phyloP scores from a whole-genome alignment of 2,113 vertebrate species.

The Puffinus mauretanicus region DNA sequence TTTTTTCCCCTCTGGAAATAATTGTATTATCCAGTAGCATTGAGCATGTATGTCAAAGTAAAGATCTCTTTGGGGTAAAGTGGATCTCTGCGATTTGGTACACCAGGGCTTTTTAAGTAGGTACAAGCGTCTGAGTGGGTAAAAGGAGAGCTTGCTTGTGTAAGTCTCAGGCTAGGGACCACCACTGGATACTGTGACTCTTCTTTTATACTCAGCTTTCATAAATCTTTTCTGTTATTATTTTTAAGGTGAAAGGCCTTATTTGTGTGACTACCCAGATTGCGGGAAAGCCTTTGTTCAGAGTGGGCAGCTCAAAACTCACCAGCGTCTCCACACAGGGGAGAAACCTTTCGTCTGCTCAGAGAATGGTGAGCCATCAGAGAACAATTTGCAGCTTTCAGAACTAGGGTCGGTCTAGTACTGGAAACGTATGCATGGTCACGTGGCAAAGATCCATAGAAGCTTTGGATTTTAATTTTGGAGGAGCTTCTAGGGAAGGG shows the following conservation, averaged over 20 bases:
- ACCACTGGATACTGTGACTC: background rate
- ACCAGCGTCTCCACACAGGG: constrained; percentile 96
- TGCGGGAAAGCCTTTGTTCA: constrained; percentile 98
- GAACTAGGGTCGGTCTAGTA: background rate
- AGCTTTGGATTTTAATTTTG: background rate
- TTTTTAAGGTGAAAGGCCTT: constrained; percentile 90
- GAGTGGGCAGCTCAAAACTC: constrained; percentile 97
- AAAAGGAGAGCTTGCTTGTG: background rate
- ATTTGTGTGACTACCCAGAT: constrained; percentile 95
- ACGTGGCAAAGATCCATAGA: background rate
- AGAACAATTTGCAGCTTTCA: background rate
- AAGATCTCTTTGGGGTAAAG: background rate
- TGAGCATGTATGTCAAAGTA: background rate
- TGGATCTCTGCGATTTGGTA: background rate
- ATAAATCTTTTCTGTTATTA: background rate
- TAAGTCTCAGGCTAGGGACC: background rate
- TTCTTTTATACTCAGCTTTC: background rate
- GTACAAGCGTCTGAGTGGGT: background rate
- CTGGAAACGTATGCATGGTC: fast-evolving
- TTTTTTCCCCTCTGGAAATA: background rate
- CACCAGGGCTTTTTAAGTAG: background rate
- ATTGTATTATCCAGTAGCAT: background rate
- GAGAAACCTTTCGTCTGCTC: constrained; percentile 98
- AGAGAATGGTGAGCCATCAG: constrained; percentile 84
- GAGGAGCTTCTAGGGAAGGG: background rate